Base-by-base conservation (phyloP, 2,888 invertebrate genomes). In the Drosophila multiciliata region DNA sequence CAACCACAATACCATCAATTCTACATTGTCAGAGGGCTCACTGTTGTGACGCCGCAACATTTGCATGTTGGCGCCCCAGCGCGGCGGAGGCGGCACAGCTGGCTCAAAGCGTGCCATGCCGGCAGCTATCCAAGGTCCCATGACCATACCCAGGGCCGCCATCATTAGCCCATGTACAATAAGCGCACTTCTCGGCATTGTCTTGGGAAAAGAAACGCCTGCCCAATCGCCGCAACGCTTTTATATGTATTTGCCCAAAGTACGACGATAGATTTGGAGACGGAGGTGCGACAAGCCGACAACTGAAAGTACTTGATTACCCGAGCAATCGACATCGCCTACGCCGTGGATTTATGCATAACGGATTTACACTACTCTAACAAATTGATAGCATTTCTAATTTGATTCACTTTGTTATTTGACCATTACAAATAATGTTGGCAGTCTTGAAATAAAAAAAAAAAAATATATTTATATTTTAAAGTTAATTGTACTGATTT, bases 1-100 rank as follows among this genome's bases (percentile, higher is more conserved):
- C 0, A 29, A 26, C 35, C n/a, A 35, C 26, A 17, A 12, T 8
- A n/a, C n/a, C n/a, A n/a, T 8, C 29, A 11, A n/a, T 9, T 11
- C 0, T 9, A 45, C 20, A 73, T 80, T 74, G 78, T 76, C 49
- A 17, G 26, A 45, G 15, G 82, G 90, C 90, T 78, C 90, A 92
- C 92, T 91, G 86, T 92, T 92, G 75, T 91, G 83, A 71, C 75
- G 83, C 40, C 91, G 83, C 58, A 92, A 79, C 85, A 91, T 92
- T 72, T 91, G 89, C 86, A 79, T 90, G 70, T 91, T 92, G 64
- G 90, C 82, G 3, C 87, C 91, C 81, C 91, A 91, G 38, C 82
- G 92, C 6, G 91, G 90, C 2, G 80, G 78, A 2, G 92, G 91
- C 40, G 92, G 93, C 38, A 80, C 73, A 12, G 74, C 72, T 54